Percentiles rank a stretch among this genome's conserved stretches.
Conservation (phyloP, 2,888 invertebrate species). For the Drosophila atripex region DNA sequence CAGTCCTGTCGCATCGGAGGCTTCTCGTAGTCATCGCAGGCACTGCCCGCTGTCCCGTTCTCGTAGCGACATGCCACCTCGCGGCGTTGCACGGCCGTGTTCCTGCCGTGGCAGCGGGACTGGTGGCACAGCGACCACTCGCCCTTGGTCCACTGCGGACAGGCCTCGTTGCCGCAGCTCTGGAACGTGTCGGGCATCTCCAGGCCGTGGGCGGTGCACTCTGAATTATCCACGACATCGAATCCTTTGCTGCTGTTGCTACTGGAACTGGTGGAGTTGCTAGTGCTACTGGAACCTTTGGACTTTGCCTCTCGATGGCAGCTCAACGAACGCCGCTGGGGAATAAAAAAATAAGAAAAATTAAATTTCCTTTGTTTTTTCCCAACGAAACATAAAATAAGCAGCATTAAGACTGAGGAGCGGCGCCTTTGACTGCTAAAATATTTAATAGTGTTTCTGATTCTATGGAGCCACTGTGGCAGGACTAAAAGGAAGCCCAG, state of each 20-base stretch:
- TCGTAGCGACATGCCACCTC: slow-evolving; percentile 85
- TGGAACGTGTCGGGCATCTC: slow-evolving; percentile 87
- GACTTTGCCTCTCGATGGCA: slow-evolving; percentile 67
- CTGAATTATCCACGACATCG: slow-evolving; percentile 86
- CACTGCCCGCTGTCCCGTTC: slow-evolving; percentile 75
- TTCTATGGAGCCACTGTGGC: slow-evolving; percentile 41
- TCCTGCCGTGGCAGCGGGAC: slow-evolving; percentile 90
- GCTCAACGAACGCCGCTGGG: slow-evolving; percentile 79
- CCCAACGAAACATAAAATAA: slow-evolving; percentile 50
- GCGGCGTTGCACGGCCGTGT: slow-evolving; percentile 91
- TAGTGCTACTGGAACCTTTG: slow-evolving; percentile 11
- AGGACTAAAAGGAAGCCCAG: background rate
- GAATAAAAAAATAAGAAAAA: slow-evolving; percentile 19
- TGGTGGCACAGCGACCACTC: slow-evolving; percentile 90
- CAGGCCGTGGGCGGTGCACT: slow-evolving; percentile 90
- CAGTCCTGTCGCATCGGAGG: slow-evolving; percentile 93
- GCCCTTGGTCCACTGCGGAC: slow-evolving; percentile 89
- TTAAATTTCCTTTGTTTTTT: slow-evolving; percentile 31
- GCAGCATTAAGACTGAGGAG: slow-evolving; percentile 17
- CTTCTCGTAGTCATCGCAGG: slow-evolving; percentile 89
- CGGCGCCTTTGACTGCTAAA: slow-evolving; percentile 48
- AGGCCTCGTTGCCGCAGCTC: slow-evolving; percentile 88
- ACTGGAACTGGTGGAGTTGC: slow-evolving; percentile 3
- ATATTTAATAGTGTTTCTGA: slow-evolving; percentile 63
- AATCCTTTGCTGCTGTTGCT: slow-evolving; percentile 25